Conservation (phyloP, 2,113 vertebrate species). For the Clarias magur region DNA sequence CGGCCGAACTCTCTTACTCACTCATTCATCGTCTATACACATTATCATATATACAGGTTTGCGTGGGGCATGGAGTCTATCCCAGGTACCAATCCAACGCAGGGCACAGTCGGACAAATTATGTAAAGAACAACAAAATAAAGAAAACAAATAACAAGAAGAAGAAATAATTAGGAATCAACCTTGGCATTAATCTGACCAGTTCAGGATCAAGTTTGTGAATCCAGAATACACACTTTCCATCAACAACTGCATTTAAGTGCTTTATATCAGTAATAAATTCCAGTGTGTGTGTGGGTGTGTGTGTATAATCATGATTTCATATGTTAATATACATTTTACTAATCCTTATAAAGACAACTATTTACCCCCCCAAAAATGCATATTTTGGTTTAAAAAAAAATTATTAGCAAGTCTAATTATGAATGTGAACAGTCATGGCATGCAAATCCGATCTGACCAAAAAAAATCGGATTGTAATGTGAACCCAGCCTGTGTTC, state of each 20-base stretch:
- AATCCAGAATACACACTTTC: background rate
- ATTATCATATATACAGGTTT: too few relatives aligned
- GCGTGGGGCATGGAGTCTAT: too few relatives aligned
- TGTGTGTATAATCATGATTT: background rate
- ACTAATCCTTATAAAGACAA: background rate
- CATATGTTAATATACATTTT: background rate
- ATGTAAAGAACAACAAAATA: background rate
- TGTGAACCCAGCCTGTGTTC: background rate
- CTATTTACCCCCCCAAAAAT: background rate
- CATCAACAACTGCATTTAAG: conserved; percentile 8
- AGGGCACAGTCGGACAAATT: background rate
- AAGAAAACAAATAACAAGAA: background rate
- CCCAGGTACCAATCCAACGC: too few relatives aligned
- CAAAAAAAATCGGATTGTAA: too few relatives aligned
- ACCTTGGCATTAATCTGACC: background rate
- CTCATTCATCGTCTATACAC: too few relatives aligned
- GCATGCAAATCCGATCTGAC: too few relatives aligned
- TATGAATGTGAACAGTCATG: too few relatives aligned
- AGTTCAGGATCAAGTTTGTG: background rate
- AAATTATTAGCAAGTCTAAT: background rate
- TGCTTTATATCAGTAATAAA: too few relatives aligned
- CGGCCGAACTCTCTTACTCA: background rate
- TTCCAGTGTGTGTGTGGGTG: background rate
- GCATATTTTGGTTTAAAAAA: background rate
- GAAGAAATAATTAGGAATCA: conserved; percentile 7